A percentile compares a stretch with the other conserved stretches of the same genome.
Evolutionary conservation across 92 coral and sea anemone genomes (phyloP).

Genomic region (Phymanthus crucifer): DNA sequence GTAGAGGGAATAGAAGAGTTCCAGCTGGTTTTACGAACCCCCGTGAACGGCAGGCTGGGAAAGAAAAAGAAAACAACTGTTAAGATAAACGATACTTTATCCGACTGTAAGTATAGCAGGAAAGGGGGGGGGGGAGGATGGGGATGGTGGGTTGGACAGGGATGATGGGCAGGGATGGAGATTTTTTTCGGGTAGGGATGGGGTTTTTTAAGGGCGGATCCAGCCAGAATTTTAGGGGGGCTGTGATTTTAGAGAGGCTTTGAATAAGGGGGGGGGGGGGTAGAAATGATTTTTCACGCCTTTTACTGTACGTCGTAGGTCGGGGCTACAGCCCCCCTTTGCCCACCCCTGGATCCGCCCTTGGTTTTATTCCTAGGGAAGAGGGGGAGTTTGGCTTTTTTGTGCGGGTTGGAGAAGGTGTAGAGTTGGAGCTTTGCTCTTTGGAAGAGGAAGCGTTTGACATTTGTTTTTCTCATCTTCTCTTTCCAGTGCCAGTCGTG

Average conservation of each 20-base stretch:
- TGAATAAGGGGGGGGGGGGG: background rate
- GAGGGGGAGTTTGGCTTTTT: no score
- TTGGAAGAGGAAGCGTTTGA: background rate
- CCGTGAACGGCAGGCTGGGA: constrained; percentile 74
- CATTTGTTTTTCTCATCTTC: background rate
- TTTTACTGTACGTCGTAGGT: background rate
- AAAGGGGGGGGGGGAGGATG: background rate
- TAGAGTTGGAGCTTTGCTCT: background rate
- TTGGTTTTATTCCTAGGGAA: no score
- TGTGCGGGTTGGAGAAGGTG: background rate
- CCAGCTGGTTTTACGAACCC: constrained; percentile 83
- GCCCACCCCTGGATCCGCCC: no score
- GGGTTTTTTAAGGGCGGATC: no score
- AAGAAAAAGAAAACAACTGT: constrained; percentile 53
- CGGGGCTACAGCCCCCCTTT: no score
- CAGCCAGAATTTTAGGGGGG: no score
- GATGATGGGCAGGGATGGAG: background rate
- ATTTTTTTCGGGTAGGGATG: no score
- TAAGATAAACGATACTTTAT: constrained; percentile 71
- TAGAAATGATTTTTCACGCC: background rate
- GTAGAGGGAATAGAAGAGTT: constrained; percentile 83
- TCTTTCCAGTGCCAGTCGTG: constrained; percentile 69
- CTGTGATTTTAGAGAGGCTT: no score
- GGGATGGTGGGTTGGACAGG: background rate
- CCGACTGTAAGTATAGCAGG: constrained; percentile 74